phyloP scores from a whole-genome alignment of 2,797 vertebrate species.

The Dipus sagitta region DNA sequence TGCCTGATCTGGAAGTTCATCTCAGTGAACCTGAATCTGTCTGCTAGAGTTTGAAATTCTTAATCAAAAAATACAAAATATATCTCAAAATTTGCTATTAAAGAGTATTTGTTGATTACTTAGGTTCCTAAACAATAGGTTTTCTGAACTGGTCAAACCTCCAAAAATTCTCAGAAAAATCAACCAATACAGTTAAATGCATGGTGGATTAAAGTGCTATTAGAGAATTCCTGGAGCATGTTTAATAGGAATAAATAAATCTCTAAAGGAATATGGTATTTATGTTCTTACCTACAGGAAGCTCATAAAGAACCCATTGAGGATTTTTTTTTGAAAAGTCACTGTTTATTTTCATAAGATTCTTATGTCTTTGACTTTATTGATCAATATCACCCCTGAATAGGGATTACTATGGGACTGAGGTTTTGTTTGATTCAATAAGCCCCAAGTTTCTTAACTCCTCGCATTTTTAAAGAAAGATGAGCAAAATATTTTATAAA shows the following conservation, averaged over 20 bases:
- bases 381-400: slow-evolving; percentile 89
- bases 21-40: no score
- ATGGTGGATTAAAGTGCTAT: slow-evolving; percentile 58
- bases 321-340: slow-evolving; percentile 80
- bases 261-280: slow-evolving; percentile 77
- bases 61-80: slow-evolving; percentile 26
- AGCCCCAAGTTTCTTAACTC: slow-evolving; percentile 87
- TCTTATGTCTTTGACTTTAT: slow-evolving; percentile 88
- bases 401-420: slow-evolving; percentile 88
- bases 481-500: slow-evolving; percentile 93
- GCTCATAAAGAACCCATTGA: slow-evolving; percentile 84
- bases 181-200: slow-evolving; percentile 9
- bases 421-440: slow-evolving; percentile 88
- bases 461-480: slow-evolving; percentile 88
- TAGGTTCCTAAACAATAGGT: neutral
- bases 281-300: slow-evolving; percentile 87
- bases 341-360: slow-evolving; percentile 88
- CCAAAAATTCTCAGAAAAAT: slow-evolving; percentile 66
- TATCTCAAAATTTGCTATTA: neutral
- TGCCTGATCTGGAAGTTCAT: no score
- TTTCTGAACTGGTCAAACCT: slow-evolving; percentile 61
- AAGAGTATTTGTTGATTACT: slow-evolving; percentile 6
- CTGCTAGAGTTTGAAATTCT: neutral
- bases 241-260: slow-evolving; percentile 75
- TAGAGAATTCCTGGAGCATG: slow-evolving; percentile 79